Evolutionary conservation across 2,797 vertebrate species (phyloP).

Genomic region (Anguilla obscura): DNA sequence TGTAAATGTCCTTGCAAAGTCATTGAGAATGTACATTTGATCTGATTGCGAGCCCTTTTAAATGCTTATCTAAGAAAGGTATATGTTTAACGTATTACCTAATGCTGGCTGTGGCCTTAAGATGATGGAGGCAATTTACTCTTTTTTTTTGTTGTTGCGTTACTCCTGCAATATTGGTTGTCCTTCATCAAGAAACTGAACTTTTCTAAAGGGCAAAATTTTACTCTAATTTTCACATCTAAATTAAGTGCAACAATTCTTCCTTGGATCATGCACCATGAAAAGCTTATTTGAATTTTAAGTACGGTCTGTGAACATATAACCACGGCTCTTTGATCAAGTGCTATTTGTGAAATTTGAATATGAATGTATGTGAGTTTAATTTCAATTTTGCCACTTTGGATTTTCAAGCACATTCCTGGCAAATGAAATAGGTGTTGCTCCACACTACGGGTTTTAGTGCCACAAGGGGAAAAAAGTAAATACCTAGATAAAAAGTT

Average conservation of each 20-base stretch:
- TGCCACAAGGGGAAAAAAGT: not conserved
- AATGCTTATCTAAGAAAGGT: not conserved
- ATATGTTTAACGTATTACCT: not conserved
- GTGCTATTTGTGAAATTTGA: not conserved
- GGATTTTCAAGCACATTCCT: not conserved
- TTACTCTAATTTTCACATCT: not conserved
- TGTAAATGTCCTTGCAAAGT: not conserved
- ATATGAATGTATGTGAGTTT: not conserved
- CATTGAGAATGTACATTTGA: not conserved
- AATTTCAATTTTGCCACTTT: not conserved
- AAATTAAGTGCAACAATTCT: not conserved
- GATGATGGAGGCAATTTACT: not conserved
- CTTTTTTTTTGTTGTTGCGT: not conserved
- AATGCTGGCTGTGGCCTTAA: not conserved
- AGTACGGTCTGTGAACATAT: not conserved
- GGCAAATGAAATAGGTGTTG: not conserved
- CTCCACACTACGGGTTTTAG: not conserved
- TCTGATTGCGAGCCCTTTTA: not conserved
- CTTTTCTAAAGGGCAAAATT: not conserved
- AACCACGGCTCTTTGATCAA: not conserved
- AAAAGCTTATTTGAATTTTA: constrained; percentile 9
- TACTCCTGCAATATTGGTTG: not conserved
- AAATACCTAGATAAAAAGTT: not conserved
- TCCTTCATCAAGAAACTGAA: not conserved
- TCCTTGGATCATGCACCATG: not conserved